These are phyloP conservation scores for Bombyx huttoni DNA, from an alignment of 2,888 invertebrate species.

Conservation along the genomic window DNA sequence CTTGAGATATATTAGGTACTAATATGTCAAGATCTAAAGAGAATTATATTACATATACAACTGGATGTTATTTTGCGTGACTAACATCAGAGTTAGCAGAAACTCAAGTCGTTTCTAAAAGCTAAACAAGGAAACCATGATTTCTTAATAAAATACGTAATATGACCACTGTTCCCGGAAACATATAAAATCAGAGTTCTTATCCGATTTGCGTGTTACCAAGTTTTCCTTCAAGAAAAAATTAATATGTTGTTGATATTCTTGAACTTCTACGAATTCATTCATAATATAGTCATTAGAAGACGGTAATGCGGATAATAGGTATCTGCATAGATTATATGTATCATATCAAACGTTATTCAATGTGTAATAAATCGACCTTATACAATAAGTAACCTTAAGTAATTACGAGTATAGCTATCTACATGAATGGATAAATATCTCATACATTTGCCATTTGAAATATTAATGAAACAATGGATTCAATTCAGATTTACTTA, in stretches of 20 bases:
- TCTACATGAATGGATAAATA: too few species aligned
- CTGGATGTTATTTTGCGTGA: not conserved
- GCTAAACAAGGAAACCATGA: conserved; percentile 2
- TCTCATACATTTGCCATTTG: too few species aligned
- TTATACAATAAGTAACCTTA: not conserved
- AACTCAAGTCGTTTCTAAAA: not conserved
- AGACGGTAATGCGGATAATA: not conserved
- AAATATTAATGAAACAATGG: too few species aligned
- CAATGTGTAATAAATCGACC: not conserved
- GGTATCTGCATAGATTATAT: not conserved
- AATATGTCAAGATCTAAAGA: too few species aligned
- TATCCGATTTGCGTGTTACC: not conserved
- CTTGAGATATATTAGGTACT: too few species aligned
- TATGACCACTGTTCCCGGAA: conserved; percentile 1
- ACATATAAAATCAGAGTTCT: conserved; percentile 1
- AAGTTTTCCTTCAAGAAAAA: conserved; percentile 1
- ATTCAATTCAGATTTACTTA: too few species aligned
- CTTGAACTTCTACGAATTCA: not conserved
- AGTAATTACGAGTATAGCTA: too few species aligned
- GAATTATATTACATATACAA: too few species aligned
- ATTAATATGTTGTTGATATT: not conserved
- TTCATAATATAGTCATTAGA: not conserved
- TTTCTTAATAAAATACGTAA: not conserved
- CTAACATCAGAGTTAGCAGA: not conserved
- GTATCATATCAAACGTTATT: not conserved